phyloP scores from a whole-genome alignment of 1,140 invertebrate genomes.

The Aphis gossypii region DNA sequence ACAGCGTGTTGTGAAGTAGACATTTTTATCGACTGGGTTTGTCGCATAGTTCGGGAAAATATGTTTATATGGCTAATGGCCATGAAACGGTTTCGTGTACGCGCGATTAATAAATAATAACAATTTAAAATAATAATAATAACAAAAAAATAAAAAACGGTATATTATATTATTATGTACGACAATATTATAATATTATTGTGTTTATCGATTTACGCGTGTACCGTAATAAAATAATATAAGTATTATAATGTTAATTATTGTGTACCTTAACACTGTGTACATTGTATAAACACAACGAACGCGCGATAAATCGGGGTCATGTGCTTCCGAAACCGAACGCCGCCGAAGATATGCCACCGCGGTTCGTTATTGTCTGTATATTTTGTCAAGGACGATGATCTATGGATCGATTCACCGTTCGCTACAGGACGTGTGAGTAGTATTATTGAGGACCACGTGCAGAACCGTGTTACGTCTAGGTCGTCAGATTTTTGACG shows the following conservation, averaged over 20 bases:
- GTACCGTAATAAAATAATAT: neutral
- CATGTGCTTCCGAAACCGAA: neutral
- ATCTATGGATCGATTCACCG: neutral
- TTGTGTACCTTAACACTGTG: neutral
- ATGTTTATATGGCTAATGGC: conserved; percentile 6
- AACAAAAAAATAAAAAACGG: neutral
- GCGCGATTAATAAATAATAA: neutral
- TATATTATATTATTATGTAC: neutral
- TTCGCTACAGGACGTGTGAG: neutral
- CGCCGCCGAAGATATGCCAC: neutral
- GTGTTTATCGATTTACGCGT: neutral
- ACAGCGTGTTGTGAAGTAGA: neutral
- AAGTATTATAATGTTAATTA: neutral
- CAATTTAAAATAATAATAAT: neutral
- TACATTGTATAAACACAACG: neutral
- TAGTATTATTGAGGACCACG: neutral
- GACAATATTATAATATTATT: neutral
- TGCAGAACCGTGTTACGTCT: neutral
- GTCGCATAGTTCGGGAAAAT: conserved; percentile 17
- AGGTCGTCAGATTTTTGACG: neutral
- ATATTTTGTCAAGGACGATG: neutral
- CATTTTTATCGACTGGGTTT: conserved; percentile 8
- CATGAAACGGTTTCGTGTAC: conserved; percentile 10
- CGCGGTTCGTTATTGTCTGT: neutral
- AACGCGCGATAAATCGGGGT: neutral